Evolutionary conservation across 2,888 invertebrate genomes (phyloP), one percentile per base, ranked within the genome.

Genomic region (Junonia oenone): DNA sequence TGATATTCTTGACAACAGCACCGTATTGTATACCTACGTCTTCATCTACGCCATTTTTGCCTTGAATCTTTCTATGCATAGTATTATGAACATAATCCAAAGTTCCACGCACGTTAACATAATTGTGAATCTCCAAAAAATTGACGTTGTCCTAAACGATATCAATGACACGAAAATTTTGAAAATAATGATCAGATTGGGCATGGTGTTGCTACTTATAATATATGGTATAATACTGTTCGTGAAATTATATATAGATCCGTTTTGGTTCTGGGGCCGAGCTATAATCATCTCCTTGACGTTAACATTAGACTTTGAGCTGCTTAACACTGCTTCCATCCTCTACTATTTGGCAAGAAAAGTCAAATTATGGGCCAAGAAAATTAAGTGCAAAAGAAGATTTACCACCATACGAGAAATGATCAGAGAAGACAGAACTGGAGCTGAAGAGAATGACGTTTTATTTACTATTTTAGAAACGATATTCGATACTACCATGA

Each of bases 261-360:
- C 57, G 0, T 9, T 54, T 9, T 68, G 63, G 64, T 38, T 46
- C 5, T 55, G 50, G 38, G 2, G 46, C 2, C 58, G 66, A 56
- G 59, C 55, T 13, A 11, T 63, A 9, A 59, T 63, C 8, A 45
- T 67, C 26, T 35, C 48, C 6, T 19, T 56, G 2, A 63, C 65
- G 4, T n/a, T 65, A 9, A 49, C 60, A 6, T 65, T 65, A 46
- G 68, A 68, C 26, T 17, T 69, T 8, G 68, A 68, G 53, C 8
- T 66, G 0, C 49, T 66, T 8, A 62, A 66, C 19, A 35, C 52
- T 0, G 38, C 58, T 2, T 51, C 58, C 9, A 35, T 66, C 13
- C 45, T 63, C 8, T 56, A 48, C 22, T 67, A 63, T 48, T 37
- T 69, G 46, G 52, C 60, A 6, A 40, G 52, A 6, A 68, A 66